These are phyloP conservation scores for Loxodonta africana DNA, from an alignment of 2,113 vertebrate species.

Conservation along the genomic window DNA sequence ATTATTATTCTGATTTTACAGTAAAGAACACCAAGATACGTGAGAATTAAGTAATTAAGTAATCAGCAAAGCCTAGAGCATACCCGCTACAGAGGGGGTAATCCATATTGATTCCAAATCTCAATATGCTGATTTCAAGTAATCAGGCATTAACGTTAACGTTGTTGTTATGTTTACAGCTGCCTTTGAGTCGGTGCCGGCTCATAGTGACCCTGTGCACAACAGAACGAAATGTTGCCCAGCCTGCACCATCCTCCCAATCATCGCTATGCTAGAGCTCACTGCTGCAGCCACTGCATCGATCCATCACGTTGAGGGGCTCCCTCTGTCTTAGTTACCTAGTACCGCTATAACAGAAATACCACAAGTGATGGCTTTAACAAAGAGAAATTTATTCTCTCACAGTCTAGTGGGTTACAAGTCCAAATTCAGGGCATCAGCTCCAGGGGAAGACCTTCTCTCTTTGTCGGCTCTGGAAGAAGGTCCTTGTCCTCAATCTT, in stretches of 20 bases:
- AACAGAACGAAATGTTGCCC: not conserved
- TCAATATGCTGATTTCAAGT: not conserved
- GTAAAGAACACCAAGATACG: not conserved
- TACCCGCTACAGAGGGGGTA: not conserved
- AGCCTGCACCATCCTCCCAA: not conserved
- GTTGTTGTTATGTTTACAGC: not conserved
- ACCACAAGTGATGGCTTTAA: too few species aligned
- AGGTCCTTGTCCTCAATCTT: too few species aligned
- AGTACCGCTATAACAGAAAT: too few species aligned
- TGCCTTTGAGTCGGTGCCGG: not conserved
- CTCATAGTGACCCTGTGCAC: accelerated
- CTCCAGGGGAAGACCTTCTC: too few species aligned
- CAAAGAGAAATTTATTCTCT: too few species aligned
- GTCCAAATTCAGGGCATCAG: too few species aligned
- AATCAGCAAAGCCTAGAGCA: not conserved
- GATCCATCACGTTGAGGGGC: not conserved
- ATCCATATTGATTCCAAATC: not conserved
- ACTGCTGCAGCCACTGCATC: not conserved
- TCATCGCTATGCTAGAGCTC: not conserved
- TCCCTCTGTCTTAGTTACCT: not conserved
- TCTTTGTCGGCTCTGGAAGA: too few species aligned
- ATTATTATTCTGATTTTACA: not conserved
- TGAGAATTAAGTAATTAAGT: not conserved
- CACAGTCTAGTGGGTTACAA: too few species aligned
- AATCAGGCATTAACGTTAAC: not conserved